Base-by-base conservation (phyloP, 2,888 invertebrate species). In the Stenoptilia bipunctidactyla region DNA sequence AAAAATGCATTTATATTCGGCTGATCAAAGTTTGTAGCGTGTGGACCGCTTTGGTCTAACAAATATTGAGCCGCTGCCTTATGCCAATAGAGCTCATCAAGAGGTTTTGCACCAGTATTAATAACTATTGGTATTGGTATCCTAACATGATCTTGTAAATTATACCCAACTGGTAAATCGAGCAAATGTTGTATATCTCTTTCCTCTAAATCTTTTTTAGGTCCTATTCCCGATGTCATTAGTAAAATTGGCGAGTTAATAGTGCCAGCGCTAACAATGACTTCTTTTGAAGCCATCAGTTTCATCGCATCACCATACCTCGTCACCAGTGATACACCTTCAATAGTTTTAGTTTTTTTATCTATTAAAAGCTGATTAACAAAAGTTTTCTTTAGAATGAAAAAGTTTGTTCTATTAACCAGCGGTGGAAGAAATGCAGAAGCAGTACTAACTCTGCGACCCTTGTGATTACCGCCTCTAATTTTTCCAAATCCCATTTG, bases 401-500 rank as follows among this genome's bases (percentile, higher is more conserved):
- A 66, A 15, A 83, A 58, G 51, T 82, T 82, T 13, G 58, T 50
- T 8, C 77, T 61, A 39, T 68, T 53, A 40, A 53, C 55, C 1
- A 65, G 56, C 15, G 68, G 61, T 43, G 61, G 73, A 2, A 82
- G 48, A 43, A 79, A 87, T 2, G 86, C 85, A 38, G 85, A 86
- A 1, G 85, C 82, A 9, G 86, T 84, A 51, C 86, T 87, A 9
- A 87, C 86, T 49, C 87, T 63, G 44, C 66, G 75, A 1, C 87
- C 87, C 47, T 82, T 69, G 43, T 84, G 48, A 39, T 75, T 72
- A 1, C 77, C 72, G 1, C 86, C 87, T 53, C 84, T 74, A 10
- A 86, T 70, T 49, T 79, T 85, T 12, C 83, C 85, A n/a, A 85
- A 71, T 1, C 85, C 87, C 51, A 86, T 73, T 58, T 87, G 86